These are phyloP conservation scores for Parnassius orleans DNA, from an alignment of 2,888 invertebrate species.

Conservation along the genomic window DNA sequence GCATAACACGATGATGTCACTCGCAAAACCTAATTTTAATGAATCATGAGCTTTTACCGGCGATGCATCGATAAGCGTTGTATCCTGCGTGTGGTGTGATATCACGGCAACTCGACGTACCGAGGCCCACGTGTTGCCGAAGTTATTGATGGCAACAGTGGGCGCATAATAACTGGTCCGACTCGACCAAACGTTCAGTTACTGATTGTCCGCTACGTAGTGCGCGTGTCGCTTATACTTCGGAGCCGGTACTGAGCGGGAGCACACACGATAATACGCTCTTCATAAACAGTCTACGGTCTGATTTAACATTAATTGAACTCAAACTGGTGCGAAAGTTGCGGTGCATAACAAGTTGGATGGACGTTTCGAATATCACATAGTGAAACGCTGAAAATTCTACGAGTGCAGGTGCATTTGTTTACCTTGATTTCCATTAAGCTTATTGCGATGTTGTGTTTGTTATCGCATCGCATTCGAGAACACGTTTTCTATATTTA, in stretches of 20 bases:
- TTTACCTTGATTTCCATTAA: slow-evolving; percentile 39
- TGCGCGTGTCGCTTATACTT: slow-evolving; percentile 60
- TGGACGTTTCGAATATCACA: slow-evolving; percentile 31
- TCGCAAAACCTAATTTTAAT: slow-evolving; percentile 67
- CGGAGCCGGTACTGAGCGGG: slow-evolving; percentile 60
- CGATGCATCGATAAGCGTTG: slow-evolving; percentile 72
- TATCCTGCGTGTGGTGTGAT: slow-evolving; percentile 60
- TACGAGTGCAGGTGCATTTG: slow-evolving; percentile 72
- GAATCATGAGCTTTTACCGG: slow-evolving; percentile 75
- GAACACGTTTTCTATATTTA: slow-evolving; percentile 3
- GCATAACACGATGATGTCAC: slow-evolving; percentile 71
- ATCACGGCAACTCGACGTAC: slow-evolving; percentile 47
- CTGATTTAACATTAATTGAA: slow-evolving; percentile 44
- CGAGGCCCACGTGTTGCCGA: slow-evolving; percentile 71
- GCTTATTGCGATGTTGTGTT: slow-evolving; percentile 23
- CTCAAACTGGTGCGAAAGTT: slow-evolving; percentile 51
- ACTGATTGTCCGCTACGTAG: slow-evolving; percentile 66
- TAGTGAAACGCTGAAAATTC: slow-evolving; percentile 53
- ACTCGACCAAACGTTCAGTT: slow-evolving; percentile 66
- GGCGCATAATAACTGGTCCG: slow-evolving; percentile 78
- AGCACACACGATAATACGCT: slow-evolving; percentile 48
- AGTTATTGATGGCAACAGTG: slow-evolving; percentile 72
- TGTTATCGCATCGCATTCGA: slow-evolving; percentile 18
- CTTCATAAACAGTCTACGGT: slow-evolving; percentile 41
- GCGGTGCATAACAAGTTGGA: slow-evolving; percentile 48